phyloP scores from a whole-genome alignment of 2,797 vertebrate species.

The Toxotes lorentzi region DNA sequence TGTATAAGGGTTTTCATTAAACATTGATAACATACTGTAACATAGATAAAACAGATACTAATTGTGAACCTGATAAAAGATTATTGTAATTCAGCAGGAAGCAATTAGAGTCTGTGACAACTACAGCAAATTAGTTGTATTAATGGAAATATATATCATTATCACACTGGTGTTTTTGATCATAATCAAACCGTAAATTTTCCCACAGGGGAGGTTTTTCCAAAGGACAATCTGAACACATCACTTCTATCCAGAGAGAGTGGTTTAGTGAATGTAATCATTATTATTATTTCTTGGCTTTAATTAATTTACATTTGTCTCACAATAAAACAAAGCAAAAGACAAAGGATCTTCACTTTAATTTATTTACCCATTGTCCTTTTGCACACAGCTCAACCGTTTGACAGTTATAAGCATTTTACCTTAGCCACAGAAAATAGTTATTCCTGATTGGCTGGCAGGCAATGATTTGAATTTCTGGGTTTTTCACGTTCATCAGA shows the following conservation, averaged over 20 bases:
- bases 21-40: constrained; percentile 7
- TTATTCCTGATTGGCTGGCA: neutral
- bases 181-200: constrained; percentile 20
- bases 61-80: constrained; percentile 19
- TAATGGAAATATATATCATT: constrained; percentile 14
- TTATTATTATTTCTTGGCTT: neutral
- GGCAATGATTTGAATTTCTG: neutral
- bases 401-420: neutral
- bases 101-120: constrained; percentile 30
- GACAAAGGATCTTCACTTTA: neutral
- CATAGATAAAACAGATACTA: constrained; percentile 10
- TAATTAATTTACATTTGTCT: neutral
- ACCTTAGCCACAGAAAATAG: neutral
- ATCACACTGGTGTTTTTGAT: constrained; percentile 26
- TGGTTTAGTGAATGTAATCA: neutral
- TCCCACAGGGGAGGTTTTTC: neutral
- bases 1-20: constrained; percentile 31
- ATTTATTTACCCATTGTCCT: neutral
- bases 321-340: neutral
- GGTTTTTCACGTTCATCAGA: neutral
- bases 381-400: neutral
- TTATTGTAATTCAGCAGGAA: constrained; percentile 4
- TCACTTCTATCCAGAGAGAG: neutral
- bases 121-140: constrained; percentile 16
- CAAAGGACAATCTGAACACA: neutral